Evolutionary conservation across 2,113 vertebrate species (phyloP), one percentile per base, ranked within the genome.

Genomic region (Corynorhinus townsendii): DNA sequence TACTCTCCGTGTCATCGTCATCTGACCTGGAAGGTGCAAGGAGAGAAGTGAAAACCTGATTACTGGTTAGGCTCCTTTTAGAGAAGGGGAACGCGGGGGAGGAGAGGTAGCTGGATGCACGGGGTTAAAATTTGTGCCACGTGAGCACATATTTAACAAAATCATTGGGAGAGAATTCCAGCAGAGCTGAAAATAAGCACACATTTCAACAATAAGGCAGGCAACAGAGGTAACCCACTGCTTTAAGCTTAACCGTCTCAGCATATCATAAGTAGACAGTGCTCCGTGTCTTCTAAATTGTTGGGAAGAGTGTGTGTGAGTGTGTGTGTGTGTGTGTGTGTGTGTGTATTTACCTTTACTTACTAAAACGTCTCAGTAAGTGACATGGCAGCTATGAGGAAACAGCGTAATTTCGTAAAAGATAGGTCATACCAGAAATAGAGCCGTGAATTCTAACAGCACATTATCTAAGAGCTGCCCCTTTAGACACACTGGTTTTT

Each of bases 1-100:
- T 98, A 54, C 99, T 99, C 86, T 98, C 98, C 35, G 97, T 97
- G 7, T 97, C 96, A 82, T 99, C 99, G 3, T 99, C 98, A 28
- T 98, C 97, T 3, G 98, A 98, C 98, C 99, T 98, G 98, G 86
- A 95, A 94, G 91, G 86, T 56, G 40, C 81, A 71, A 71, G 5
- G 95, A 95, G 33, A 95, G 35, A 90, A 98, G 97, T 62, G 11
- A 92, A 89, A 82, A 81, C 73, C 47, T 30, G 24, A 72, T 93
- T n/a, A 96, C 28, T 59, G 0, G 4, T 24, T 4, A 47, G 33
- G 64, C n/a, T 86, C 4, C 0, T 38, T 7, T 17, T 26, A 77
- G 86, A 71, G 56, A 83, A 19, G 76, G 15, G 10, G 49, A 66
- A 49, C 15, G 19, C 2, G 22, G 19, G 59, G 28, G 26, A 84